A percentile compares a stretch with the other conserved stretches of the same genome.
phyloP scores from a whole-genome alignment of 1,140 invertebrate species.

The Phthorimaea operculella region DNA sequence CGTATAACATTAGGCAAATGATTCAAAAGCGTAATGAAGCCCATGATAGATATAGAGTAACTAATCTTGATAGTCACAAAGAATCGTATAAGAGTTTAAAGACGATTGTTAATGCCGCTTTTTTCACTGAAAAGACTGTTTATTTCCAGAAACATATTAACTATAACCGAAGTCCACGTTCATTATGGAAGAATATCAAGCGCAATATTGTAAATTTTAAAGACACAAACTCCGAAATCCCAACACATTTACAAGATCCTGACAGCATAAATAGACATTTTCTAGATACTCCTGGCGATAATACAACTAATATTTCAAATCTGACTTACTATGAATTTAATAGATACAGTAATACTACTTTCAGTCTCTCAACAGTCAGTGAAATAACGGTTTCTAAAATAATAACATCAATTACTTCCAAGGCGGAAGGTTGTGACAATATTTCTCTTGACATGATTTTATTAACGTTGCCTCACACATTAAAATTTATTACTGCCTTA shows the following conservation, averaged over 20 bases:
- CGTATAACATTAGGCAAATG: slow-evolving; percentile 3
- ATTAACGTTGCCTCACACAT: slow-evolving; percentile 4
- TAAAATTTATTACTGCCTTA: slow-evolving; percentile 4
- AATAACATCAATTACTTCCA: neutral
- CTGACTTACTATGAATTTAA: neutral
- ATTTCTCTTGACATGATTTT: slow-evolving; percentile 9
- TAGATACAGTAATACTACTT: neutral
- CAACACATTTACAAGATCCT: neutral
- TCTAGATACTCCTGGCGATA: neutral
- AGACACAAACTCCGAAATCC: neutral
- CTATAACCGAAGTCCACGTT: neutral
- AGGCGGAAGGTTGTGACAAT: neutral
- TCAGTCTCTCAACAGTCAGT: neutral
- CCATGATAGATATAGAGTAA: neutral
- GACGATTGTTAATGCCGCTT: neutral
- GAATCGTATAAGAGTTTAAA: neutral
- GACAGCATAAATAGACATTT: slow-evolving; percentile 9
- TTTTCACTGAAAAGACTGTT: neutral
- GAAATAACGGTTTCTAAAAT: neutral
- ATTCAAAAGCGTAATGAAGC: slow-evolving; percentile 3
- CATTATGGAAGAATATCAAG: slow-evolving; percentile 4
- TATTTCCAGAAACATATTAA: slow-evolving; percentile 7
- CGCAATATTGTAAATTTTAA: neutral
- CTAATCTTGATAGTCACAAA: neutral
- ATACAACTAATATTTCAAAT: neutral